A percentile compares a stretch with the other conserved stretches of the same genome.
phyloP scores from a whole-genome alignment of 2,113 vertebrate genomes.

The Gobiocypris rarus region DNA sequence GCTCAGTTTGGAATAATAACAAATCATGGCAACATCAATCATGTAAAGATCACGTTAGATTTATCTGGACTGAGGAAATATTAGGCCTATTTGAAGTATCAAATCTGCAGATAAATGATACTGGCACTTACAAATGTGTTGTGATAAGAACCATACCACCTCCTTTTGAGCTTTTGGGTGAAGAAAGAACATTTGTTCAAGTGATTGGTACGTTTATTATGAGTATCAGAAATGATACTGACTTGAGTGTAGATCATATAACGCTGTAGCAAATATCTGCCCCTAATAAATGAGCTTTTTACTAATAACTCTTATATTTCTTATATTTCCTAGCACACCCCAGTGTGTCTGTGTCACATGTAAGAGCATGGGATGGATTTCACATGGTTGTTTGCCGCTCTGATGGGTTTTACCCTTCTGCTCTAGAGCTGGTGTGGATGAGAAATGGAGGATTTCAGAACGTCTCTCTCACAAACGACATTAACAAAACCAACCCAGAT shows the following conservation, averaged over 20 bases:
- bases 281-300: not conserved
- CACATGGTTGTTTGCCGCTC: constrained; percentile 31
- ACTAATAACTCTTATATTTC: not conserved
- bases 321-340: constrained; percentile 28
- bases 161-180: not conserved
- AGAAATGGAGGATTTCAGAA: constrained; percentile 48
- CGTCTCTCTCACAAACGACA: not conserved
- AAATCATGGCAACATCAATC: not conserved
- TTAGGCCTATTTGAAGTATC: constrained; percentile 39
- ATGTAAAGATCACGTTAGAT: constrained; percentile 22
- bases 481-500: constrained; percentile 11
- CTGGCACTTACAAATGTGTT: constrained; percentile 38
- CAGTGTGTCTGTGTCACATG: constrained; percentile 39
- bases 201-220: constrained; percentile 47
- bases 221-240: not conserved
- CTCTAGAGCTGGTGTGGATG: constrained; percentile 50
- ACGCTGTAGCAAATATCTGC: not conserved
- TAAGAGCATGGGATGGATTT: not conserved
- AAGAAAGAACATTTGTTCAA: constrained; percentile 3
- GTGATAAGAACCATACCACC: constrained; percentile 1
- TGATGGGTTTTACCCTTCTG: constrained; percentile 48
- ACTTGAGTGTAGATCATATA: not conserved
- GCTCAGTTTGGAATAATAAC: not conserved
- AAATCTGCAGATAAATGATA: constrained; percentile 48
- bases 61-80: constrained; percentile 11